Conservation (phyloP, 2,113 vertebrate species). For the Regulus satrapa region DNA sequence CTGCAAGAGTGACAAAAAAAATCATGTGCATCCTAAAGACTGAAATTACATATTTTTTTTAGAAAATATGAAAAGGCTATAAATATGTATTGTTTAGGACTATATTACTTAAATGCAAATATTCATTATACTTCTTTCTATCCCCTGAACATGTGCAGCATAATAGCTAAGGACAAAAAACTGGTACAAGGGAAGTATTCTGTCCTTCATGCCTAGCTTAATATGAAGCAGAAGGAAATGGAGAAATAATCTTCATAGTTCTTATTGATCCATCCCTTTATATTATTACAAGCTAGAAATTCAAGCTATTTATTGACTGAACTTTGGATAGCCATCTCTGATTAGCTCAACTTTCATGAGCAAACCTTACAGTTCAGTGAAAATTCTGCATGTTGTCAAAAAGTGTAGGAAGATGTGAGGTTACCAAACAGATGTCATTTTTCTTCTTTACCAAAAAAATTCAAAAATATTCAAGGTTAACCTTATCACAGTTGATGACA, state of each 20-base stretch:
- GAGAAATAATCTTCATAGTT: constrained; percentile 56
- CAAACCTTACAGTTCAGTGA: constrained; percentile 23
- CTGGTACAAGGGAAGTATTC: neutral
- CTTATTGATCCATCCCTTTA: constrained; percentile 66
- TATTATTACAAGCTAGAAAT: constrained; percentile 50
- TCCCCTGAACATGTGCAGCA: neutral
- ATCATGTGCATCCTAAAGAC: neutral
- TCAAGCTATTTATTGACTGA: constrained; percentile 69
- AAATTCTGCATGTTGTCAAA: constrained; percentile 31
- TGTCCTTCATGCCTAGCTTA: constrained; percentile 32
- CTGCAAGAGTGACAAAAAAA: neutral
- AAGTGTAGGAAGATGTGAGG: constrained; percentile 62
- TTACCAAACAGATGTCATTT: constrained; percentile 61
- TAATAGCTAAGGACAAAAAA: neutral
- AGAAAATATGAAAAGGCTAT: neutral
- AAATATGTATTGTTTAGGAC: neutral
- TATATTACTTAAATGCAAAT: neutral
- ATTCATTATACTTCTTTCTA: neutral
- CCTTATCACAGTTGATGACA: constrained; percentile 30
- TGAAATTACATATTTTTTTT: neutral
- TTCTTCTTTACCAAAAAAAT: constrained; percentile 25
- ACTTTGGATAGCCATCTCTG: constrained; percentile 60
- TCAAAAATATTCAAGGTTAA: constrained; percentile 49
- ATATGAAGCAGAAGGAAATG: neutral
- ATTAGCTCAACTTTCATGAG: constrained; percentile 61